These are phyloP conservation scores for Gavia stellata DNA, from an alignment of 2,113 vertebrate species.

Conservation along the genomic window DNA sequence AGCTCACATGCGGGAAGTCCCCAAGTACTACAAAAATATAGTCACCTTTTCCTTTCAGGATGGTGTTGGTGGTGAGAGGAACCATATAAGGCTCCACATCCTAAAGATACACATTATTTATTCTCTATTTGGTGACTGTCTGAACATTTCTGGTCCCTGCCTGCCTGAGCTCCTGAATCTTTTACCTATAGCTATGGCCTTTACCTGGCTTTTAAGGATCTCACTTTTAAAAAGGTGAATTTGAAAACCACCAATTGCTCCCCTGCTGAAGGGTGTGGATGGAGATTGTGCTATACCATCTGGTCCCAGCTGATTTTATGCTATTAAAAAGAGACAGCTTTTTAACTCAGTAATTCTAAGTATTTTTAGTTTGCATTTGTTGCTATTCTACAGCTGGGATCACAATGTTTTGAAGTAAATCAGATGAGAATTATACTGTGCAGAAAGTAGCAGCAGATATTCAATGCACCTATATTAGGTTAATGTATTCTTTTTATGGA, in stretches of 20 bases:
- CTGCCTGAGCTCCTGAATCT: not conserved
- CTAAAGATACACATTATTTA: not conserved
- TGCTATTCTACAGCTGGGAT: slow-evolving; percentile 54
- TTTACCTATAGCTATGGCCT: not conserved
- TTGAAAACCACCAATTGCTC: not conserved
- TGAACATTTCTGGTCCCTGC: not conserved
- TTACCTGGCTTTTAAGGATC: not conserved
- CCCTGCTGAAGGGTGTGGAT: not conserved
- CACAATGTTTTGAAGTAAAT: slow-evolving; percentile 62
- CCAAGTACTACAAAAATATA: not conserved
- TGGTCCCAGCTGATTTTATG: not conserved
- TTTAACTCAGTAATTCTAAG: slow-evolving; percentile 34
- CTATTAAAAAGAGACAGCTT: slow-evolving; percentile 4
- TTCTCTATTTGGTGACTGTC: not conserved
- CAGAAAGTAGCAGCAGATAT: slow-evolving; percentile 46
- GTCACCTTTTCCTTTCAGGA: not conserved
- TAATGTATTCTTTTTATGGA: slow-evolving; percentile 66
- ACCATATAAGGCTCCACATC: not conserved
- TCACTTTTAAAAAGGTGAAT: not conserved
- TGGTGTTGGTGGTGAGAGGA: not conserved
- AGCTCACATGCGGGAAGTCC: not conserved
- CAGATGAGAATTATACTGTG: slow-evolving; percentile 36
- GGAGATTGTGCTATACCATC: not conserved
- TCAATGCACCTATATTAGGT: slow-evolving; percentile 58
- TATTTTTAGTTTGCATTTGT: slow-evolving; percentile 46